Percentiles rank a stretch among this genome's conserved stretches.
Conservation (phyloP, 2,113 vertebrate species). For the Gymnorhina tibicen region DNA sequence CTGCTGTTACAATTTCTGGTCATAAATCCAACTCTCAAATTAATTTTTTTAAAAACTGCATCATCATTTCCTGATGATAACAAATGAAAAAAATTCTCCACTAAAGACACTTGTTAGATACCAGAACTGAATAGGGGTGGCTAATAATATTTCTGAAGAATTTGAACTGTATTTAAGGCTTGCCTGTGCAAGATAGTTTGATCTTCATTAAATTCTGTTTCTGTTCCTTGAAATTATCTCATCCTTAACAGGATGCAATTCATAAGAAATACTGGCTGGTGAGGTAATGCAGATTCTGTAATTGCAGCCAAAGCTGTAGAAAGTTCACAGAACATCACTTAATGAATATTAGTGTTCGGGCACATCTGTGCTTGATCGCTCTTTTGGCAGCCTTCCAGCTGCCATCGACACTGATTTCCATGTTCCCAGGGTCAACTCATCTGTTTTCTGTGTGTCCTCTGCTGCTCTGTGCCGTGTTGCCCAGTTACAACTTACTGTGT, state of each 20-base stretch:
- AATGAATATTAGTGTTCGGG: background rate
- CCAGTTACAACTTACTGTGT: background rate
- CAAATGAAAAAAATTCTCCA: background rate
- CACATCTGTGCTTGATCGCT: background rate
- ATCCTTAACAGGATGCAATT: conserved; percentile 33
- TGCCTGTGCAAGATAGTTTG: background rate
- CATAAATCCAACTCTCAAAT: background rate
- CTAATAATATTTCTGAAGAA: background rate
- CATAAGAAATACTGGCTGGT: background rate
- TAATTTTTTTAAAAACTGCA: background rate
- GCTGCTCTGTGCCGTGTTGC: background rate
- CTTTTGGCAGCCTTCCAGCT: background rate
- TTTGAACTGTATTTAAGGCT: background rate
- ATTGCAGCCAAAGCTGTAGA: background rate
- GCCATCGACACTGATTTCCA: rapidly evolving
- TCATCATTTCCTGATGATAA: background rate
- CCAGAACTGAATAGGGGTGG: background rate
- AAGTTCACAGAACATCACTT: conserved; percentile 12
- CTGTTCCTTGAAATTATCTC: conserved; percentile 21
- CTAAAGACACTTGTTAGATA: background rate
- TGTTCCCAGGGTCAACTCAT: background rate
- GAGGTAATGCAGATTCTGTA: conserved; percentile 25
- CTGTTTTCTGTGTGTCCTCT: background rate
- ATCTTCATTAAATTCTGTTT: background rate
- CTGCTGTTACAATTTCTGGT: background rate